phyloP scores from a whole-genome alignment of 2,113 vertebrate species.

The Sigmodon hispidus region DNA sequence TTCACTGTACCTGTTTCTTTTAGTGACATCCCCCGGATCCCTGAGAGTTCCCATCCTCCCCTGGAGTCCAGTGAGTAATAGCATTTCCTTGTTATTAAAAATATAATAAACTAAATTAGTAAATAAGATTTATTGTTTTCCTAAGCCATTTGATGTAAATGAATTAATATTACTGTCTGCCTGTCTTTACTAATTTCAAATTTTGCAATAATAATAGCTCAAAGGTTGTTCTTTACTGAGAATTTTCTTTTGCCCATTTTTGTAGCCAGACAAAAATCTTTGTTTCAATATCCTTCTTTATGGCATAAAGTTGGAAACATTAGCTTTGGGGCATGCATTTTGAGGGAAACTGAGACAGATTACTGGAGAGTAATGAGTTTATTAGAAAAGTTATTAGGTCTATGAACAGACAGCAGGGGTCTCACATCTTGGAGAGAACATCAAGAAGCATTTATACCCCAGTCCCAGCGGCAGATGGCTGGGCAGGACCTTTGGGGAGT shows the following conservation, averaged over 20 bases:
- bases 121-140: neutral
- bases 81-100: neutral
- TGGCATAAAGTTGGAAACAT: neutral
- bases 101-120: neutral
- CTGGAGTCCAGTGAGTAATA: conserved; percentile 96
- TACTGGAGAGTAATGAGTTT: neutral
- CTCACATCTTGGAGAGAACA: neutral
- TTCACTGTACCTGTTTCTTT: conserved; percentile 81
- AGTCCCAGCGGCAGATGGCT: neutral
- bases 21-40: conserved; percentile 98
- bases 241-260: neutral
- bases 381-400: neutral
- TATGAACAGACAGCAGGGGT: neutral
- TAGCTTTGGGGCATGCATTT: neutral
- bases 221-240: neutral
- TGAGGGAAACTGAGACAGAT: neutral
- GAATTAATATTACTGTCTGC: neutral
- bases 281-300: neutral
- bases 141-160: neutral
- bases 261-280: neutral
- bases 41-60: conserved; percentile 96
- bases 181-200: neutral
- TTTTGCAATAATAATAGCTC: neutral
- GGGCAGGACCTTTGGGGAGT: neutral
- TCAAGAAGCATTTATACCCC: neutral